Evolutionary conservation across 2,797 vertebrate species (phyloP).

Genomic region (Philypnodon macrostomus): DNA sequence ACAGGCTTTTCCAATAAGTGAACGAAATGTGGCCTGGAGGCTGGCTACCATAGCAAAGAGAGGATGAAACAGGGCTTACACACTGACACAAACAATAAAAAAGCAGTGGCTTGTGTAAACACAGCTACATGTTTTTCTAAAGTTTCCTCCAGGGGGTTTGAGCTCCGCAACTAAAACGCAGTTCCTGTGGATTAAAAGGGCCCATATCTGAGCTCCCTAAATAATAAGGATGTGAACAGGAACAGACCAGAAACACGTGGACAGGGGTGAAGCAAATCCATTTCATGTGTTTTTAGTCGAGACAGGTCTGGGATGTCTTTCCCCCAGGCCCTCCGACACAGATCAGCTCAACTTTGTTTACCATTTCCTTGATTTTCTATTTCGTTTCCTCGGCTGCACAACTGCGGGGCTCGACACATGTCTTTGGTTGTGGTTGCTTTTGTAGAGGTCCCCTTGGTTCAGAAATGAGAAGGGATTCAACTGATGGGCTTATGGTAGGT

Average conservation of each 20-base stretch:
- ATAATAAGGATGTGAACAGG: conserved; percentile 59
- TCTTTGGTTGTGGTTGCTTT: conserved; percentile 44
- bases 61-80: conserved; percentile 39
- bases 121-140: conserved; percentile 52
- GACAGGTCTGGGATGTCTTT: conserved; percentile 51
- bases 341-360: conserved; percentile 60
- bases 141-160: conserved; percentile 43
- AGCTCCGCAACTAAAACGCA: conserved; percentile 42
- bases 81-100: conserved; percentile 56
- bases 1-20: conserved; percentile 60
- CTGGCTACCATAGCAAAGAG: conserved; percentile 33
- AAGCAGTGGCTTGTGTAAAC: conserved; percentile 60
- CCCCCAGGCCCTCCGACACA: conserved; percentile 64
- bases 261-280: conserved; percentile 42
- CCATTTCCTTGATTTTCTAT: conserved; percentile 59
- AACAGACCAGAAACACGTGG: conserved; percentile 48
- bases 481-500: too few relatives aligned
- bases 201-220: conserved; percentile 44
- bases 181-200: conserved; percentile 58
- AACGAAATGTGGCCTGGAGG: conserved; percentile 43
- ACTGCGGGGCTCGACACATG: conserved; percentile 61
- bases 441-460: conserved; percentile 55
- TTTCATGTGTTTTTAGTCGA: conserved; percentile 64
- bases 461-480: too few relatives aligned
- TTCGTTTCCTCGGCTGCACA: conserved; percentile 53